A percentile compares a stretch with the other conserved stretches of the same genome.
phyloP scores from a whole-genome alignment of 2,888 invertebrate species.

The Dichetophora obliterata region DNA sequence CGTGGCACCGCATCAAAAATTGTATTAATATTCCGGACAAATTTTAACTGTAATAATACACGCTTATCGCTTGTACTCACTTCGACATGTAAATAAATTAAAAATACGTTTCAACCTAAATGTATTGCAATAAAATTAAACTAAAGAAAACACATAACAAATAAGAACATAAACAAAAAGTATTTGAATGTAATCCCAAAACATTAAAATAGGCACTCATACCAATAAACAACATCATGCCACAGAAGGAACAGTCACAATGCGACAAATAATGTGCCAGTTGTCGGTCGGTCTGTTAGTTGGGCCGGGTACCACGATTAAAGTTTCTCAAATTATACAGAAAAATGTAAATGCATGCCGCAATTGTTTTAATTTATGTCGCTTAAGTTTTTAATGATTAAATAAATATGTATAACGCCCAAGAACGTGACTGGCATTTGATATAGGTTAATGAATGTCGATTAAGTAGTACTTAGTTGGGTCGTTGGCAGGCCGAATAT shows the following conservation, averaged over 20 bases:
- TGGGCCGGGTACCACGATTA: slow-evolving; percentile 1
- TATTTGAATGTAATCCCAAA: slow-evolving; percentile 9
- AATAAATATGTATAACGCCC: slow-evolving; percentile 28
- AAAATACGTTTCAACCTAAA: slow-evolving; percentile 64
- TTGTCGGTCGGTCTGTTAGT: not conserved
- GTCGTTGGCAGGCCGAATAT: slow-evolving; percentile 3
- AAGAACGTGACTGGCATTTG: slow-evolving; percentile 39
- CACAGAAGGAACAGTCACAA: not conserved
- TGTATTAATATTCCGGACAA: slow-evolving; percentile 32
- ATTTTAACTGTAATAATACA: slow-evolving; percentile 34
- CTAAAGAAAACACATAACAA: slow-evolving; percentile 53
- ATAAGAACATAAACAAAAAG: slow-evolving; percentile 31
- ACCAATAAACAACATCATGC: not conserved
- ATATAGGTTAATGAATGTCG: slow-evolving; percentile 22
- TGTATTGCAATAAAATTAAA: slow-evolving; percentile 59
- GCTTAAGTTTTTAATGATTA: slow-evolving; percentile 26
- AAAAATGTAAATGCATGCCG: not conserved
- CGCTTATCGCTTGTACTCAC: slow-evolving; percentile 17
- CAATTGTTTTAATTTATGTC: slow-evolving; percentile 16
- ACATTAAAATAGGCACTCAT: not conserved
- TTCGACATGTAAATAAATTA: slow-evolving; percentile 59
- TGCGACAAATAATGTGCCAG: not conserved
- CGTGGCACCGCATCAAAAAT: not conserved
- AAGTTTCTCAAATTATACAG: not conserved
- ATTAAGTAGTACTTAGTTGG: slow-evolving; percentile 27